Percentiles rank a stretch among this genome's conserved stretches.
Conservation (phyloP, 2,113 vertebrate species). For the Hippotragus niger region DNA sequence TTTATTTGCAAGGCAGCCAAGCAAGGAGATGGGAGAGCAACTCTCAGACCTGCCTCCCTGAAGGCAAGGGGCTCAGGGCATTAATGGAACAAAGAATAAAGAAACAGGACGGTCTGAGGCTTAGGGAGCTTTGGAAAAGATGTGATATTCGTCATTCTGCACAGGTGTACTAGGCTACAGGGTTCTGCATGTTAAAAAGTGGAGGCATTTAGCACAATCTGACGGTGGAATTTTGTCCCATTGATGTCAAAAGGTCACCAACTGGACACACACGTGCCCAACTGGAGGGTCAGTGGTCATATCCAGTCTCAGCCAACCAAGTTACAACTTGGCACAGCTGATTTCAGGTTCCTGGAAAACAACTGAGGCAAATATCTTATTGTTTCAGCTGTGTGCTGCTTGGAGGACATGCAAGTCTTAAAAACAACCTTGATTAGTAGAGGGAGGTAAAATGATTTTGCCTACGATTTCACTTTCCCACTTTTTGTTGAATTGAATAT, state of each 20-base stretch:
- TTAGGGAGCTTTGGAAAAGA: background rate
- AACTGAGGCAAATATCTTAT: background rate
- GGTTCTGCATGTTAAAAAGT: background rate
- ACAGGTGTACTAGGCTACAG: background rate
- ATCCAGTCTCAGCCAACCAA: background rate
- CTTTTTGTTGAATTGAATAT: background rate
- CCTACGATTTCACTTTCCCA: background rate
- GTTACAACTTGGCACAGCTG: background rate
- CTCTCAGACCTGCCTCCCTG: background rate
- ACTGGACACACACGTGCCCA: background rate
- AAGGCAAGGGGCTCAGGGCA: background rate
- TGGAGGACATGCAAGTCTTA: background rate
- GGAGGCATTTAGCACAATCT: background rate
- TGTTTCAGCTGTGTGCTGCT: background rate
- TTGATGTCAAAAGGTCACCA: background rate
- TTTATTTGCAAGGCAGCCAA: background rate
- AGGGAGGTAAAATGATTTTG: background rate
- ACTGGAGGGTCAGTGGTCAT: background rate
- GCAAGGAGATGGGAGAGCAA: background rate
- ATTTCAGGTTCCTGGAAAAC: background rate
- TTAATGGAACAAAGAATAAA: background rate
- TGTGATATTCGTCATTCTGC: rapidly evolving
- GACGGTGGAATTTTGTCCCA: background rate
- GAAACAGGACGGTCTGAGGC: background rate
- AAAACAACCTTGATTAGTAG: background rate